These are phyloP conservation scores for Sycophila sp. DNA, from an alignment of 1,140 invertebrate species.

Conservation along the genomic window DNA sequence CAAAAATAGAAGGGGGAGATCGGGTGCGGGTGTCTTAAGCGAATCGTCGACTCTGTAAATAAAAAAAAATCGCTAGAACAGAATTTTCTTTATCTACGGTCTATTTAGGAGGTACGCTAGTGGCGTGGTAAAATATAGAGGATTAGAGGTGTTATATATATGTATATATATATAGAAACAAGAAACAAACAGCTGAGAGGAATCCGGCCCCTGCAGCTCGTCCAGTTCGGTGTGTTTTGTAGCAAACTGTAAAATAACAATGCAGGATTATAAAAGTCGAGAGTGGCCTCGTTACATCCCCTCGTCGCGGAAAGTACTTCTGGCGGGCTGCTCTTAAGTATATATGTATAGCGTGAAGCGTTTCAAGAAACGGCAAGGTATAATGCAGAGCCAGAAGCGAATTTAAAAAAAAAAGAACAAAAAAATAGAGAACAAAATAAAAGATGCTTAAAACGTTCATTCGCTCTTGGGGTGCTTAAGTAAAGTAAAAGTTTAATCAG, in stretches of 20 bases:
- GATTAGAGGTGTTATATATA: too few relatives aligned
- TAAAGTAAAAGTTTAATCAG: neutral
- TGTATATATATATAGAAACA: neutral
- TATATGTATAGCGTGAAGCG: slow-evolving; percentile 3
- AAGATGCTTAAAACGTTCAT: too few relatives aligned
- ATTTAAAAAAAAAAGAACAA: too few relatives aligned
- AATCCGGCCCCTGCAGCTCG: too few relatives aligned
- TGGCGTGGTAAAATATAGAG: slow-evolving; percentile 5
- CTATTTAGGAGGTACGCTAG: neutral
- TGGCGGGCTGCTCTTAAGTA: neutral
- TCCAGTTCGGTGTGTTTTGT: too few relatives aligned
- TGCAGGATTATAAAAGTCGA: neutral
- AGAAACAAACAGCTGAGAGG: too few relatives aligned
- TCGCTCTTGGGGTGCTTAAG: slow-evolving; percentile 9
- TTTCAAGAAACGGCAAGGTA: slow-evolving; percentile 4
- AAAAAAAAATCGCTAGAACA: too few relatives aligned
- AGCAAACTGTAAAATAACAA: neutral
- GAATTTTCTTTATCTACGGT: neutral
- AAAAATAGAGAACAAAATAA: too few relatives aligned
- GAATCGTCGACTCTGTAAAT: slow-evolving; percentile 13
- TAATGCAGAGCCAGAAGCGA: slow-evolving; percentile 31
- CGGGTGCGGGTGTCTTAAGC: neutral
- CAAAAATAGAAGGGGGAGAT: neutral
- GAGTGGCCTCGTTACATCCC: too few relatives aligned
- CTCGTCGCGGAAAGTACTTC: too few relatives aligned